phyloP scores from a whole-genome alignment of 2,888 invertebrate species.

The Thymelicus lineola region DNA sequence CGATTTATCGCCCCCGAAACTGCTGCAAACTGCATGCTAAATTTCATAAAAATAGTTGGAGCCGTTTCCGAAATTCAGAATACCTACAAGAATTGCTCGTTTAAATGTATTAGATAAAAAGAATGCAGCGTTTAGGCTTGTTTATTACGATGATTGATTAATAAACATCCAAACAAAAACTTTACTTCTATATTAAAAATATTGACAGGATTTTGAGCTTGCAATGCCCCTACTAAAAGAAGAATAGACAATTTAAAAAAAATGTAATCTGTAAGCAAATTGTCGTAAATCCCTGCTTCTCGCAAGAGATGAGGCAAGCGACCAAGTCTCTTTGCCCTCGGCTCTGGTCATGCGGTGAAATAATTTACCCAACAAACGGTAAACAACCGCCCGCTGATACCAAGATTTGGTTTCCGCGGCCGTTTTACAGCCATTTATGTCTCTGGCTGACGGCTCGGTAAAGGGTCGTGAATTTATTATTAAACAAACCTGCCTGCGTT shows the following conservation, averaged over 20 bases:
- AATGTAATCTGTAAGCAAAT: no score
- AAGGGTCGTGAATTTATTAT: constrained; percentile 34
- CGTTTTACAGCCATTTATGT: constrained; percentile 55
- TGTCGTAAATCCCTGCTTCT: background rate
- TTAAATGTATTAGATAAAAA: no score
- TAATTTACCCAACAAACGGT: constrained; percentile 66
- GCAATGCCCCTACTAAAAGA: background rate
- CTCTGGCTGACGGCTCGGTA: constrained; percentile 31
- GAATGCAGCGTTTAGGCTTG: no score
- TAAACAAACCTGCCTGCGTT: constrained; percentile 13
- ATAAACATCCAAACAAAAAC: no score
- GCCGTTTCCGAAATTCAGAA: no score
- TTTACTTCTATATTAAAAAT: no score
- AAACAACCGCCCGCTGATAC: constrained; percentile 65
- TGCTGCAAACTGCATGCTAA: no score
- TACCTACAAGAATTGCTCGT: no score
- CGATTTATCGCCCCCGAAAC: no score
- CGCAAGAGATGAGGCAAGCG: constrained; percentile 8
- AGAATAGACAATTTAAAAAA: no score
- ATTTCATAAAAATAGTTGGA: no score
- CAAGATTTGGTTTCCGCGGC: constrained; percentile 54
- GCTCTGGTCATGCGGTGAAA: constrained; percentile 52
- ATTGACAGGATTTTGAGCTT: background rate
- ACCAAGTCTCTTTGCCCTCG: constrained; percentile 25
- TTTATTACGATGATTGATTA: no score